Percentiles rank a stretch among this genome's conserved stretches.
phyloP scores from a whole-genome alignment of 2,113 vertebrate genomes.

The Sinocyclocheilus anophthalmus region DNA sequence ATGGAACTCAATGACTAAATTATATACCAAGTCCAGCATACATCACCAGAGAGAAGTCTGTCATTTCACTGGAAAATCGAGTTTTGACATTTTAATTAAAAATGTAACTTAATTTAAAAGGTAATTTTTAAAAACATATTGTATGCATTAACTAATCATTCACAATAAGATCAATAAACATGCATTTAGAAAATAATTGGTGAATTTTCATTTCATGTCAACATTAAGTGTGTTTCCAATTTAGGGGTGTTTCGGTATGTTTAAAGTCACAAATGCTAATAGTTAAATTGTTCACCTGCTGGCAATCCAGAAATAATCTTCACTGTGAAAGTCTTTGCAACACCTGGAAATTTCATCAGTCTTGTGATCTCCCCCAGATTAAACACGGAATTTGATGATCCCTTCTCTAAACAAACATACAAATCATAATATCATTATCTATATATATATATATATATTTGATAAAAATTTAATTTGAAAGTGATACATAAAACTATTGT shows the following conservation, averaged over 20 bases:
- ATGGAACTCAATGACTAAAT: not conserved
- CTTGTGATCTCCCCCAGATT: slow-evolving; percentile 81
- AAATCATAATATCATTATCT: not conserved
- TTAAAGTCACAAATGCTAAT: not conserved
- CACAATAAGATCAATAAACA: not conserved
- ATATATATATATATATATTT: not conserved
- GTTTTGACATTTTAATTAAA: not conserved
- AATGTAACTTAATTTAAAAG: not conserved
- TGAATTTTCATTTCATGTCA: not conserved
- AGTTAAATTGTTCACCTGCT: slow-evolving; percentile 75
- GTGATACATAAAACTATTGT: too few relatives aligned
- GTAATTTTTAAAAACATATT: not conserved
- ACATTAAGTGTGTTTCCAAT: not conserved
- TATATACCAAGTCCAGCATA: too few relatives aligned
- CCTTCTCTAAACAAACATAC: slow-evolving; percentile 41
- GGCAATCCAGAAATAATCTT: slow-evolving; percentile 86
- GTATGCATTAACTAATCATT: not conserved
- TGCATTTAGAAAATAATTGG: not conserved
- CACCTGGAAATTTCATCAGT: slow-evolving; percentile 84
- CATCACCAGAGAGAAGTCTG: too few relatives aligned
- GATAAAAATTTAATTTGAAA: too few relatives aligned
- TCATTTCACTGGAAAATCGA: too few relatives aligned
- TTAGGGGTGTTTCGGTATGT: not conserved
- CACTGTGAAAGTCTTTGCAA: slow-evolving; percentile 81
- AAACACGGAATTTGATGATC: slow-evolving; percentile 75